Evolutionary conservation across 2,113 vertebrate species (phyloP).

Genomic region (Athene noctua): DNA sequence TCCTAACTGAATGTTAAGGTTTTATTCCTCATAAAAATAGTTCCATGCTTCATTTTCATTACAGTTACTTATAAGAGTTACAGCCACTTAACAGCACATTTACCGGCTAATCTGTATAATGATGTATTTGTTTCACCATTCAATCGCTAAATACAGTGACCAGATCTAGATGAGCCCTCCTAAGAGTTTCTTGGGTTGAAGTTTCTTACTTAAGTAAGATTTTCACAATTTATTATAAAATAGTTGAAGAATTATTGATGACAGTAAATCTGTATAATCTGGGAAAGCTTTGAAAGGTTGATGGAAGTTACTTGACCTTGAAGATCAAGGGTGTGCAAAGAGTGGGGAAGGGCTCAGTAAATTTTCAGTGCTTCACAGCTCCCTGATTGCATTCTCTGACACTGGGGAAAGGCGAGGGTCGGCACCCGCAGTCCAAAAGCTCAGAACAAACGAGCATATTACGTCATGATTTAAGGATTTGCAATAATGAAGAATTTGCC

Average conservation of each 20-base stretch:
- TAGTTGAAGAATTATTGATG: not conserved
- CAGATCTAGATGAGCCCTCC: not conserved
- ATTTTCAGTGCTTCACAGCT: not conserved
- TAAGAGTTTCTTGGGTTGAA: not conserved
- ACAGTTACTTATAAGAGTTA: not conserved
- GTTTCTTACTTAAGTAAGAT: not conserved
- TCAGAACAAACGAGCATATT: not conserved
- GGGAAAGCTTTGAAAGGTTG: not conserved
- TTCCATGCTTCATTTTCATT: not conserved
- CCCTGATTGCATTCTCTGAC: not conserved
- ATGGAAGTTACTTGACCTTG: constrained; percentile 25
- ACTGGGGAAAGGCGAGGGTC: not conserved
- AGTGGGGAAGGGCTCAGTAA: not conserved
- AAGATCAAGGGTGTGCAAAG: not conserved
- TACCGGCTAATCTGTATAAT: not conserved
- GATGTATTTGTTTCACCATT: not conserved
- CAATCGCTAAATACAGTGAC: not conserved
- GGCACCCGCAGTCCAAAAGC: not conserved
- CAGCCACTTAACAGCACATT: not conserved
- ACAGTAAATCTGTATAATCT: not conserved
- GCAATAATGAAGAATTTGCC: not conserved
- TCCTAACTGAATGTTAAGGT: not conserved
- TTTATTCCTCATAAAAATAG: not conserved
- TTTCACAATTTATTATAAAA: not conserved
- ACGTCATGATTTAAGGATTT: not conserved